phyloP scores from a whole-genome alignment of 1,140 invertebrate species.

The Microplitis mediator region DNA sequence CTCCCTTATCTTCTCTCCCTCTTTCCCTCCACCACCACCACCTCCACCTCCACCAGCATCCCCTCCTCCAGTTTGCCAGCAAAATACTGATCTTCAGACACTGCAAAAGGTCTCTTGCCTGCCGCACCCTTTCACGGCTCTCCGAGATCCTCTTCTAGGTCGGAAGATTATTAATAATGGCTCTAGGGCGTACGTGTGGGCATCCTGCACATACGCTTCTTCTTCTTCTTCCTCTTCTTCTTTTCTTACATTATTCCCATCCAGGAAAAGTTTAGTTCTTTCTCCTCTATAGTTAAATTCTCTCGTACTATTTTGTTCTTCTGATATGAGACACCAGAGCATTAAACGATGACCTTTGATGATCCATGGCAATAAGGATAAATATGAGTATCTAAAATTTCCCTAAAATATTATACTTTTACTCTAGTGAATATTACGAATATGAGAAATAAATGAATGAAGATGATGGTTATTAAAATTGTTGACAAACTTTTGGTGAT shows the following conservation, averaged over 20 bases:
- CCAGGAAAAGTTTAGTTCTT: slow-evolving; percentile 5
- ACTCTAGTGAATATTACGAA: too few relatives aligned
- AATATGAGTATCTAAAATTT: neutral
- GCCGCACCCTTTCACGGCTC: slow-evolving; percentile 26
- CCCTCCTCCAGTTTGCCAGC: too few relatives aligned
- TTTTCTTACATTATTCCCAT: neutral
- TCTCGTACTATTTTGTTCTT: neutral
- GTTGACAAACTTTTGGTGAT: too few relatives aligned
- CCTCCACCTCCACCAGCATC: too few relatives aligned
- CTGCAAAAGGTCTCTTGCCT: slow-evolving; percentile 25
- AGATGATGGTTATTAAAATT: too few relatives aligned
- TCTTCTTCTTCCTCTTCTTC: neutral
- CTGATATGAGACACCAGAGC: neutral
- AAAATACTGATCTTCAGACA: neutral
- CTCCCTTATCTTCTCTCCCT: slow-evolving; percentile 32
- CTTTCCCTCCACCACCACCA: slow-evolving; percentile 14
- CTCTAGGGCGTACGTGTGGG: slow-evolving; percentile 32
- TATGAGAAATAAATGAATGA: too few relatives aligned
- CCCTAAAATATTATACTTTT: too few relatives aligned
- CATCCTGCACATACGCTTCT: slow-evolving; percentile 9
- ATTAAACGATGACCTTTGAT: slow-evolving; percentile 24
- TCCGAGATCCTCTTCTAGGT: slow-evolving; percentile 29
- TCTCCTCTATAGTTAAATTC: neutral
- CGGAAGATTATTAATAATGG: slow-evolving; percentile 32
- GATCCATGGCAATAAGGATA: slow-evolving; percentile 23